A percentile compares a stretch with the other conserved stretches of the same genome.
These are phyloP conservation scores for Nebria salina DNA, from an alignment of 2,888 invertebrate species.

Conservation along the genomic window DNA sequence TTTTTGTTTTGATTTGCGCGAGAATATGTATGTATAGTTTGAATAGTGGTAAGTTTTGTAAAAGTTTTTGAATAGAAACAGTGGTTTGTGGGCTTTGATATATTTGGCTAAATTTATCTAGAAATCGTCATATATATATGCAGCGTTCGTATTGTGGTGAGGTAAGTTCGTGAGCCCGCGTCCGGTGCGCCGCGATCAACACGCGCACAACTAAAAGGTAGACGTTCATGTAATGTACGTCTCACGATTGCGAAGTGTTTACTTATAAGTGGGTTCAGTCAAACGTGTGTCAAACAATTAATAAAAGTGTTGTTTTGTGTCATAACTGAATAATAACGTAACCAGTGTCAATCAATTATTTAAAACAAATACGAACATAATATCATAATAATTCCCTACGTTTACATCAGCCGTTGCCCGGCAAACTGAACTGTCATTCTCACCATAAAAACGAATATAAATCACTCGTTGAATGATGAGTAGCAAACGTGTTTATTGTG, in stretches of 20 bases:
- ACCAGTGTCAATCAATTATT: neutral
- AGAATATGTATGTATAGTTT: neutral
- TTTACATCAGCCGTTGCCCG: conserved; percentile 22
- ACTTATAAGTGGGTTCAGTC: conserved; percentile 29
- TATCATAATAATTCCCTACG: neutral
- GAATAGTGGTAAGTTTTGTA: neutral
- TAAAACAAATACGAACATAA: neutral
- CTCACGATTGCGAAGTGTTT: conserved; percentile 33
- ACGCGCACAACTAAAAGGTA: conserved; percentile 14
- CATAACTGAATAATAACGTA: neutral
- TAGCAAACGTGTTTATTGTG: conserved; percentile 18
- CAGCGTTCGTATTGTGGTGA: conserved; percentile 19
- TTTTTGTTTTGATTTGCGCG: no score
- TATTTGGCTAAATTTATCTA: conserved; percentile 27
- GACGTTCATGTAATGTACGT: conserved; percentile 33
- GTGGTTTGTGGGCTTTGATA: neutral
- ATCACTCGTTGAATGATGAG: conserved; percentile 29
- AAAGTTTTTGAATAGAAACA: neutral
- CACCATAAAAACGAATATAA: conserved; percentile 28
- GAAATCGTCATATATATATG: conserved; percentile 20
- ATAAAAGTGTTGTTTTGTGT: neutral
- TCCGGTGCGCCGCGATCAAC: conserved; percentile 16
- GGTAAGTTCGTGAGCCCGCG: conserved; percentile 24
- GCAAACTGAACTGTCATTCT: conserved; percentile 44
- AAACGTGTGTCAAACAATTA: conserved; percentile 16